These are phyloP conservation scores for Myiagra hebetior DNA, from an alignment of 2,113 vertebrate genomes.

Conservation along the genomic window DNA sequence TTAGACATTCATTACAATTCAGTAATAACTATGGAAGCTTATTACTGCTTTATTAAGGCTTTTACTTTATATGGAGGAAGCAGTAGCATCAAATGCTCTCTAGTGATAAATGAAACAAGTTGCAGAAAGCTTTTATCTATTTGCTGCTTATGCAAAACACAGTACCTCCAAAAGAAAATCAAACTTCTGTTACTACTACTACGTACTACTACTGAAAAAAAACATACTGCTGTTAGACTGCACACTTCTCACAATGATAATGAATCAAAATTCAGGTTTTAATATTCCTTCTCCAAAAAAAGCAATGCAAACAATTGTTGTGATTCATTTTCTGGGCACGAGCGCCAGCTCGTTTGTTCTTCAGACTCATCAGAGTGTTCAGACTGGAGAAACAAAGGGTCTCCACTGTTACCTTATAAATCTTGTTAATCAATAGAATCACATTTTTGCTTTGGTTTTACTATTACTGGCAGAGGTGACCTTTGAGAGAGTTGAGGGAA, in stretches of 20 bases:
- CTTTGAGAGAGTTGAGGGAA: neutral
- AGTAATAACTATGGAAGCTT: slow-evolving; percentile 25
- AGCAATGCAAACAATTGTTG: slow-evolving; percentile 47
- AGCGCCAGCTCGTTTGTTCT: slow-evolving; percentile 70
- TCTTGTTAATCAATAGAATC: neutral
- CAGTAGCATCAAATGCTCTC: slow-evolving; percentile 46
- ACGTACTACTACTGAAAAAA: neutral
- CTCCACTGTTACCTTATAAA: neutral
- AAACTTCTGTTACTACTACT: neutral
- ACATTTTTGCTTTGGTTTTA: neutral
- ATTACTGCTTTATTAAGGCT: slow-evolving; percentile 51
- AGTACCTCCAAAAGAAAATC: slow-evolving; percentile 10
- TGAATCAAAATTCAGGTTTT: slow-evolving; percentile 28
- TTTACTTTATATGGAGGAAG: slow-evolving; percentile 48
- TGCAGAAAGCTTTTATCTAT: slow-evolving; percentile 51
- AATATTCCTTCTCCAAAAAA: slow-evolving; percentile 41
- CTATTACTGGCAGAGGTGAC: rapidly evolving
- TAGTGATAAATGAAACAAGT: slow-evolving; percentile 53
- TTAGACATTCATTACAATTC: slow-evolving; percentile 41
- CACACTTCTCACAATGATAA: slow-evolving; percentile 8
- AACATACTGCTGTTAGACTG: neutral
- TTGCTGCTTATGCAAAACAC: slow-evolving; percentile 52
- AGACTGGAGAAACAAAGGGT: neutral
- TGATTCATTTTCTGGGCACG: slow-evolving; percentile 82
- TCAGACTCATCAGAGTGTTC: slow-evolving; percentile 79